Conservation (phyloP, 2,797 vertebrate species). For the Tokudaia muenninki region DNA sequence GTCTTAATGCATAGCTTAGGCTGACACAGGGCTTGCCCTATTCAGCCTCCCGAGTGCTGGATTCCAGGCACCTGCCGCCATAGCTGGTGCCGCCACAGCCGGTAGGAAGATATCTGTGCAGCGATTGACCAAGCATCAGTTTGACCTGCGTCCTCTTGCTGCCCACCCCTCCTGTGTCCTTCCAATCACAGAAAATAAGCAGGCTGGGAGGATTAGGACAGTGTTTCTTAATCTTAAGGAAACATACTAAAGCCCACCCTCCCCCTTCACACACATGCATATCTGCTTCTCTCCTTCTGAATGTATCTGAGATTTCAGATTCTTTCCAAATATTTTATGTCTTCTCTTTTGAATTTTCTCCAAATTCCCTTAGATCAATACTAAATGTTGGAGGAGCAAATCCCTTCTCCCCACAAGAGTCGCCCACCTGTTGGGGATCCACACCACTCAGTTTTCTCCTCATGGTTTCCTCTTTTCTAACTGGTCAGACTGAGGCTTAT, state of each 20-base stretch:
- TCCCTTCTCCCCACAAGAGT: not conserved
- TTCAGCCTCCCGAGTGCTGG: not conserved
- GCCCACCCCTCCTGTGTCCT: not conserved
- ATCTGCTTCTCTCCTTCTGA: not conserved
- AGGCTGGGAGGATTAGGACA: not conserved
- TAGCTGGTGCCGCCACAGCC: too few relatives aligned
- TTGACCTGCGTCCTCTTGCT: conserved; percentile 10
- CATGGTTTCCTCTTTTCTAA: not conserved
- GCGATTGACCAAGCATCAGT: not conserved
- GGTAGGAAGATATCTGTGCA: not conserved
- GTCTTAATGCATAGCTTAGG: not conserved
- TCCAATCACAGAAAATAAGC: not conserved
- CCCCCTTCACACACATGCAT: not conserved
- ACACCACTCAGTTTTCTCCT: not conserved
- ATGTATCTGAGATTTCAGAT: not conserved
- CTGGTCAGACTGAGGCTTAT: not conserved
- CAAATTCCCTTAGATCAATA: not conserved
- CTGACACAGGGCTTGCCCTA: not conserved
- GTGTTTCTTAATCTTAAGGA: conserved; percentile 11
- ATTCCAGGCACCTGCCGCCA: not conserved
- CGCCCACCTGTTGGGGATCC: not conserved
- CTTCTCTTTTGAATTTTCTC: not conserved
- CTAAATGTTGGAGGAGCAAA: not conserved
- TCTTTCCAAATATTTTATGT: not conserved
- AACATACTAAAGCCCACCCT: not conserved